These are phyloP conservation scores for Aviceda subcristata DNA, from an alignment of 2,113 vertebrate species.

Conservation along the genomic window DNA sequence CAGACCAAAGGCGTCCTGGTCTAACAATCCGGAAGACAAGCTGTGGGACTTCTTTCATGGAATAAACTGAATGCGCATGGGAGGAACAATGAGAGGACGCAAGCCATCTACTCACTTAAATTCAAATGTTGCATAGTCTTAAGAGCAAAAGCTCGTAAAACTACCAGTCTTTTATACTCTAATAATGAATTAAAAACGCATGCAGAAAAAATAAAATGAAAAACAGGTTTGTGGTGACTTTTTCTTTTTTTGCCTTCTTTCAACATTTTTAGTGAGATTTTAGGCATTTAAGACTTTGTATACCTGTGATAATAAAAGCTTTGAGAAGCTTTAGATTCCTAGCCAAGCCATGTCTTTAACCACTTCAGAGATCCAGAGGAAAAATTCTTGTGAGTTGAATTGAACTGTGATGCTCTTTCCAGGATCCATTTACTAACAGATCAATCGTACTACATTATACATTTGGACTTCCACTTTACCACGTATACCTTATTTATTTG, in stretches of 20 bases:
- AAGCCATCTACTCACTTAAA: not conserved
- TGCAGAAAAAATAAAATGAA: not conserved
- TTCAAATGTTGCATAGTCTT: not conserved
- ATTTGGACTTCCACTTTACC: not conserved
- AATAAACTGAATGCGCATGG: not conserved
- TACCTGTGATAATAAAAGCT: not conserved
- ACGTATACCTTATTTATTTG: not conserved
- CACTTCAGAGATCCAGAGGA: not conserved
- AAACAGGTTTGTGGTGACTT: not conserved
- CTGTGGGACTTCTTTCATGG: not conserved
- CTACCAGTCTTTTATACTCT: not conserved
- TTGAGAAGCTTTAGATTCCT: not conserved
- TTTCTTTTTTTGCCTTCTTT: not conserved
- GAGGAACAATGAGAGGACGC: not conserved
- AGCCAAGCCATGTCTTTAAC: not conserved
- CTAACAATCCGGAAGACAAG: not conserved
- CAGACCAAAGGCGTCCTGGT: not conserved
- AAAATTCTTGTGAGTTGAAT: not conserved
- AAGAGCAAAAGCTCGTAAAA: not conserved
- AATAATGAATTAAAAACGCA: not conserved
- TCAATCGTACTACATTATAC: not conserved
- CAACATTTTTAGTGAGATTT: not conserved
- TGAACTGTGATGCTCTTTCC: not conserved
- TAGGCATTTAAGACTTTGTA: not conserved
- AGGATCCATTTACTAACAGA: not conserved